Conservation (phyloP, 2,888 invertebrate species). For the Saturnia japonica region DNA sequence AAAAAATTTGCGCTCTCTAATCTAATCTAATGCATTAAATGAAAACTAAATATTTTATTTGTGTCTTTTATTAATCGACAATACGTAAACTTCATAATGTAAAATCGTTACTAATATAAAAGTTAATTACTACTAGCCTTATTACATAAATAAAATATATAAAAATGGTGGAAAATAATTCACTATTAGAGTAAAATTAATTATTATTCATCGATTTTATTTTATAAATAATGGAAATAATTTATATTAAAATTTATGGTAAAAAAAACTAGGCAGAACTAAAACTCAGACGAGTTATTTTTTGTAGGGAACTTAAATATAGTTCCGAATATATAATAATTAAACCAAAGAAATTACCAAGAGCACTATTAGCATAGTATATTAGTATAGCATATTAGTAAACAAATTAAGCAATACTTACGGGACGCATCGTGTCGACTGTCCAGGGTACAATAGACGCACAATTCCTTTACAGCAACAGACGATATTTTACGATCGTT, state of each 20-base stretch:
- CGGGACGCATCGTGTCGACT: conserved; percentile 66
- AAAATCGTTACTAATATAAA: neutral
- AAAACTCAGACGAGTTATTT: no score
- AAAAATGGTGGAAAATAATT: neutral
- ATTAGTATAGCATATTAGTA: no score
- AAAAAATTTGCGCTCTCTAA: neutral
- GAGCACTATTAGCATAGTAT: no score
- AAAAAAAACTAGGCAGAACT: neutral
- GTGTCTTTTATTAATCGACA: neutral
- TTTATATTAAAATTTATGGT: neutral
- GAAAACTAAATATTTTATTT: neutral
- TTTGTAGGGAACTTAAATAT: neutral
- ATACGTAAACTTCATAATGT: neutral
- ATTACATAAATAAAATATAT: neutral
- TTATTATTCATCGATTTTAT: neutral
- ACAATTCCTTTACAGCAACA: conserved; percentile 38
- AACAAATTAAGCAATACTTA: conserved; percentile 49
- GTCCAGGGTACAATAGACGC: conserved; percentile 42
- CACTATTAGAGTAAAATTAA: neutral
- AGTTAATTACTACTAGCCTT: neutral
- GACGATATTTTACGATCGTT: conserved; percentile 30
- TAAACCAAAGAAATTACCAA: no score
- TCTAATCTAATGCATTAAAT: neutral
- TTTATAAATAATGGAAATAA: neutral
- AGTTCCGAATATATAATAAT: no score